Conservation (phyloP, 2,888 invertebrate species). For the Aricia artaxerxes region DNA sequence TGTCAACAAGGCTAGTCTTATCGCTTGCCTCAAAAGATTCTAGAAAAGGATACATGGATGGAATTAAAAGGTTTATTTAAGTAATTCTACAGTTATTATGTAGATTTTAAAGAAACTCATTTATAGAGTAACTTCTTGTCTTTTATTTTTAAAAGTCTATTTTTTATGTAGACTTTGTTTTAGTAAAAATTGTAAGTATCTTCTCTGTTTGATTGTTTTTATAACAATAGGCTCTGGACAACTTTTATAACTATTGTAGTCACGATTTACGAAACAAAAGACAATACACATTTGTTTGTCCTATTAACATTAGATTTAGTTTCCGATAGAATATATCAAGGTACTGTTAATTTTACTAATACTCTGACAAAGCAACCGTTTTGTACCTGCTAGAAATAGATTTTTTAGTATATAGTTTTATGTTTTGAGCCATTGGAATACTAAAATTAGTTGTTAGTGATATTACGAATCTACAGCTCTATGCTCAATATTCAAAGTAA, state of each 20-base stretch:
- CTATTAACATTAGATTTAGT: neutral
- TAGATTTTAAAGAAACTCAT: neutral
- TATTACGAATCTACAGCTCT: neutral
- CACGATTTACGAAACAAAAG: neutral
- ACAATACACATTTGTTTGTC: neutral
- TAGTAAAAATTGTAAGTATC: neutral
- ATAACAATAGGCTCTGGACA: neutral
- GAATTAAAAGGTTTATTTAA: neutral
- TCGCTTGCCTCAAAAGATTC: neutral
- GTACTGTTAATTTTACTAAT: slow-evolving; percentile 14
- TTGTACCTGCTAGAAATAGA: slow-evolving; percentile 63
- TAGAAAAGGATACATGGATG: neutral
- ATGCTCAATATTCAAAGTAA: neutral
- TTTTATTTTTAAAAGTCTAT: neutral
- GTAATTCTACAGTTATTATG: neutral
- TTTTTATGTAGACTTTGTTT: neutral
- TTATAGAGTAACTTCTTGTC: neutral
- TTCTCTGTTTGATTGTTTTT: neutral
- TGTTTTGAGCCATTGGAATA: slow-evolving; percentile 21
- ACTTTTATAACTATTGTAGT: neutral
- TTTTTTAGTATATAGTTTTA: slow-evolving; percentile 13
- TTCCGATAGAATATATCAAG: neutral
- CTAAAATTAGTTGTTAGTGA: neutral
- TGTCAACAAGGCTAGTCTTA: neutral
- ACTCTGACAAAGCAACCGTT: slow-evolving; percentile 54